phyloP scores from a whole-genome alignment of 2,113 vertebrate species.

The Syrrhaptes paradoxus region DNA sequence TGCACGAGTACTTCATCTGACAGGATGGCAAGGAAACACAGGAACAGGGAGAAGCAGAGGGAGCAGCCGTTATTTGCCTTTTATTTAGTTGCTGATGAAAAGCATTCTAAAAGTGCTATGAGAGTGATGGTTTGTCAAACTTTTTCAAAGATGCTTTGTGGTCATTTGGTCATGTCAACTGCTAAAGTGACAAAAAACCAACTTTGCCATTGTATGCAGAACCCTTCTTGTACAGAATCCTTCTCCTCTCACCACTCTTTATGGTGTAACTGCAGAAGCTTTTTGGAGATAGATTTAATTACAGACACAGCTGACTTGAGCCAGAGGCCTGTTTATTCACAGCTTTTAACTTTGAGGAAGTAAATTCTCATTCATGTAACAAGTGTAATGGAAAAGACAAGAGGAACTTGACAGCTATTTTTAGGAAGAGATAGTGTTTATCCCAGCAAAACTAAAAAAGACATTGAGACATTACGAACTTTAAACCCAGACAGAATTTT shows the following conservation, averaged over 20 bases:
- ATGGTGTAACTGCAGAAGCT: background rate
- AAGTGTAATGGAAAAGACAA: constrained; percentile 21
- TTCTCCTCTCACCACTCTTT: background rate
- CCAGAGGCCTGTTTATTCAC: background rate
- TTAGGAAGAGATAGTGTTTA: constrained; percentile 33
- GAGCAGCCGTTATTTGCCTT: background rate
- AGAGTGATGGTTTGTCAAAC: background rate
- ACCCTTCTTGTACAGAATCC: background rate
- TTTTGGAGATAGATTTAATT: background rate
- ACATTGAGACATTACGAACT: background rate
- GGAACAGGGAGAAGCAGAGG: background rate
- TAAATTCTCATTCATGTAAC: constrained; percentile 3
- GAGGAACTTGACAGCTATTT: constrained; percentile 34
- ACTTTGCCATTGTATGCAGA: background rate
- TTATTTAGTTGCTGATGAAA: background rate
- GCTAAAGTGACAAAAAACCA: background rate
- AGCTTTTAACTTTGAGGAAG: constrained; percentile 25
- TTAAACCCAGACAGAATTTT: background rate
- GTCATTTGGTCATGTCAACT: background rate
- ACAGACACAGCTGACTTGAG: background rate
- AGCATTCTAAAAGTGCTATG: background rate
- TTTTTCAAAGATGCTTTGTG: background rate
- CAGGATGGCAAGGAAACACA: background rate
- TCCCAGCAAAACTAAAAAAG: constrained; percentile 9
- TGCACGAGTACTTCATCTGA: background rate